phyloP scores from a whole-genome alignment of 2,113 vertebrate genomes.

The Asarcornis scutulata region DNA sequence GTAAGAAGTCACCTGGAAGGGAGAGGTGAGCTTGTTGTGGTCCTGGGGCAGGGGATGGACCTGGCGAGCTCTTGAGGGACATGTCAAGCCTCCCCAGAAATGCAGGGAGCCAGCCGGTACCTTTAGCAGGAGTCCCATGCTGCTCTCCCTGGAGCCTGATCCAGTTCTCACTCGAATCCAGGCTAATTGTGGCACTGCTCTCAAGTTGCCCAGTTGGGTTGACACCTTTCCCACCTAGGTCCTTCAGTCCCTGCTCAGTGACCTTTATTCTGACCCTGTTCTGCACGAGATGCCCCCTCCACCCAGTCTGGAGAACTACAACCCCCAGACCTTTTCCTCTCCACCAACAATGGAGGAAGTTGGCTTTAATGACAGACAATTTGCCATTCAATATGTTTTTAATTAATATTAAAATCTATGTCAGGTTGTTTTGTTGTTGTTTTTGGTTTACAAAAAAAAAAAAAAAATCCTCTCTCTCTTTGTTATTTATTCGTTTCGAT shows the following conservation, averaged over 20 bases:
- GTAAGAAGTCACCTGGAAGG: neutral
- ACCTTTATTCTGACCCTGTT: neutral
- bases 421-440: neutral
- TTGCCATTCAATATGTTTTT: neutral
- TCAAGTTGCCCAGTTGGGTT: neutral
- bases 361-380: neutral
- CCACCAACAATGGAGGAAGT: neutral
- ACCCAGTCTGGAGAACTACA: neutral
- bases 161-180: neutral
- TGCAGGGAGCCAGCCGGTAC: neutral
- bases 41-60: neutral
- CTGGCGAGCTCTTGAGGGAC: neutral
- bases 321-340: neutral
- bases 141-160: neutral
- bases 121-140: neutral
- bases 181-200: neutral
- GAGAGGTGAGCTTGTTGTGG: neutral
- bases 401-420: slow-evolving; percentile 59
- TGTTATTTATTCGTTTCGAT: slow-evolving; percentile 54
- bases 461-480: neutral
- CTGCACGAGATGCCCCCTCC: neutral
- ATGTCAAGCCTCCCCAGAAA: neutral
- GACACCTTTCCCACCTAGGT: neutral
- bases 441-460: neutral
- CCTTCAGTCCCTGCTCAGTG: neutral